phyloP scores from a whole-genome alignment of 2,888 invertebrate species.

The Amphiduros pacificus region DNA sequence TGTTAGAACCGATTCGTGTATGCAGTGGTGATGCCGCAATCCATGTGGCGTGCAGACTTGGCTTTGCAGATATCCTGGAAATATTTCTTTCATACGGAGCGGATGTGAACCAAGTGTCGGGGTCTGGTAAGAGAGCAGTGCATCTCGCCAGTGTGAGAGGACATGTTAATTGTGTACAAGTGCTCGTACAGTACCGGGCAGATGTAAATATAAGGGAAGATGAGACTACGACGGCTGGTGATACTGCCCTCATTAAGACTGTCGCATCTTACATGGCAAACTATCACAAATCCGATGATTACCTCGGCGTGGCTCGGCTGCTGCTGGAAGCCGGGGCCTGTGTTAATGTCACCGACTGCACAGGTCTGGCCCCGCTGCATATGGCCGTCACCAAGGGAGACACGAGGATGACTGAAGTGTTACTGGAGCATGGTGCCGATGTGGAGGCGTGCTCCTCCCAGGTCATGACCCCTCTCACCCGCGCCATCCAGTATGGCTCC shows the following conservation, averaged over 20 bases:
- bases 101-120: constrained; percentile 7
- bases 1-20: no score
- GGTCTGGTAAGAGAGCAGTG: constrained; percentile 16
- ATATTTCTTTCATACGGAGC: constrained; percentile 6
- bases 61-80: constrained; percentile 5
- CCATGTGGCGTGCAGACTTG: constrained; percentile 14
- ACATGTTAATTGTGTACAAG: constrained; percentile 6
- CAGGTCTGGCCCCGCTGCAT: constrained; percentile 17
- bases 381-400: constrained; percentile 16
- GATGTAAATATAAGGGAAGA: constrained; percentile 8
- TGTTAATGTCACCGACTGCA: constrained; percentile 15
- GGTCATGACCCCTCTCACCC: constrained; percentile 5
- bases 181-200: constrained; percentile 11
- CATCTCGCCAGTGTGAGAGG: constrained; percentile 19
- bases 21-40: constrained; percentile 4
- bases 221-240: neutral
- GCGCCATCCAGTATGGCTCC: constrained; percentile 12
- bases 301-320: constrained; percentile 2
- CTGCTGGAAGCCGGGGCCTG: constrained; percentile 12
- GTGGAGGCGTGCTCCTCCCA: neutral
- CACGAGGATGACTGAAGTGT: constrained; percentile 10
- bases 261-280: constrained; percentile 6
- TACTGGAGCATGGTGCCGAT: constrained; percentile 14
- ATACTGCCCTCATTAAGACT: constrained; percentile 9
- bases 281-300: neutral